phyloP scores from a whole-genome alignment of 2,888 invertebrate genomes.

The Apamea anceps region DNA sequence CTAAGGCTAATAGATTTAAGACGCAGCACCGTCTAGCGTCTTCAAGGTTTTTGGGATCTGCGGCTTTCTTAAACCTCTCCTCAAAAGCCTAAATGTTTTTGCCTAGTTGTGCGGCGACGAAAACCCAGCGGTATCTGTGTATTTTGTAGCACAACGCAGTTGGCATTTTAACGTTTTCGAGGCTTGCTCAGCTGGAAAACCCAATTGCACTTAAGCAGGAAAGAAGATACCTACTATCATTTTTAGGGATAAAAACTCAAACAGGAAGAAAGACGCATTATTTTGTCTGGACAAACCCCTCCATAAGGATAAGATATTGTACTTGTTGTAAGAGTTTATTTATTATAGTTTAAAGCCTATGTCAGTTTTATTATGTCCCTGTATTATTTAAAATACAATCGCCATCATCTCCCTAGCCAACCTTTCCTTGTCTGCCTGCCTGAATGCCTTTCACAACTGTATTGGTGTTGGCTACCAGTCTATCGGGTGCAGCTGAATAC shows the following conservation, averaged over 20 bases:
- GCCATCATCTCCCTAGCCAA: too few relatives aligned
- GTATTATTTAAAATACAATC: too few relatives aligned
- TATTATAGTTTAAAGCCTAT: not conserved
- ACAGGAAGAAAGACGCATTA: not conserved
- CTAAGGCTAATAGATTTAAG: not conserved
- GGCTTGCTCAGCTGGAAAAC: not conserved
- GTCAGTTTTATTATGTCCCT: too few relatives aligned
- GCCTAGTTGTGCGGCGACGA: not conserved
- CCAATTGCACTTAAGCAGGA: not conserved
- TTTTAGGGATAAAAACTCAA: not conserved
- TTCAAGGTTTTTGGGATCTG: not conserved
- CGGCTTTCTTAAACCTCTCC: not conserved
- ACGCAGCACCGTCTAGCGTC: not conserved
- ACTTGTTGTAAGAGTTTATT: not conserved
- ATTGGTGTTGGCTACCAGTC: too few relatives aligned
- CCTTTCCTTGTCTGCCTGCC: too few relatives aligned
- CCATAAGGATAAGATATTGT: not conserved
- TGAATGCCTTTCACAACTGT: too few relatives aligned
- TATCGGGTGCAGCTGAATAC: too few relatives aligned
- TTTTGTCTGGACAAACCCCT: not conserved
- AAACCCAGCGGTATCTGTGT: not conserved
- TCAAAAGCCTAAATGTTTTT: not conserved
- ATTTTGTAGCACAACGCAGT: not conserved
- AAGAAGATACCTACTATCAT: not conserved
- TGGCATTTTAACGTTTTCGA: not conserved